These are phyloP conservation scores for Phaethornis superciliosus DNA, from an alignment of 2,113 vertebrate genomes.

Conservation along the genomic window DNA sequence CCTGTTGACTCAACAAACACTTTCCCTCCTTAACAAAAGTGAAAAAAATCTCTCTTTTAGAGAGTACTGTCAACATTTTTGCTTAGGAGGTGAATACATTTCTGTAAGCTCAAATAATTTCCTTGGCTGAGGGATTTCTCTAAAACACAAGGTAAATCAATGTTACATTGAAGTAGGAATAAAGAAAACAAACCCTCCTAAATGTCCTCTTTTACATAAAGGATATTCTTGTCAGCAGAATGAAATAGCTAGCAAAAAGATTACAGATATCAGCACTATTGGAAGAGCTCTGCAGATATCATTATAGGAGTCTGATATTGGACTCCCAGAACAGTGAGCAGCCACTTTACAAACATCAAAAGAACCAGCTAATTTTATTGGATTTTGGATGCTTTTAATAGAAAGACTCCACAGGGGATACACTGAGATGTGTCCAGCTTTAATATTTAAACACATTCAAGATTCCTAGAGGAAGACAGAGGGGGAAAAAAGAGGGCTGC, in stretches of 20 bases:
- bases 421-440: neutral
- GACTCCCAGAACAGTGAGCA: neutral
- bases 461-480: neutral
- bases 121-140: neutral
- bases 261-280: neutral
- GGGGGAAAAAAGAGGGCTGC: neutral
- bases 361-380: slow-evolving; percentile 31
- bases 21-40: neutral
- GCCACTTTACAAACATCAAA: slow-evolving; percentile 28
- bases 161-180: neutral
- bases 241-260: neutral
- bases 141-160: neutral
- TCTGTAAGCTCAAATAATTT: neutral
- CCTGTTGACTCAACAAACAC: neutral
- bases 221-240: neutral
- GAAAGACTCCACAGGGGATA: slow-evolving; percentile 6
- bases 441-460: slow-evolving; percentile 41
- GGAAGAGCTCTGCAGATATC: neutral
- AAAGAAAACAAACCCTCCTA: neutral
- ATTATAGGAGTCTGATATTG: neutral
- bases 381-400: slow-evolving; percentile 30
- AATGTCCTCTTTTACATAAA: neutral
- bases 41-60: neutral
- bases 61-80: neutral
- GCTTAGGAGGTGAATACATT: neutral